phyloP scores from a whole-genome alignment of 1,140 invertebrate species.

The Penaeus indicus region DNA sequence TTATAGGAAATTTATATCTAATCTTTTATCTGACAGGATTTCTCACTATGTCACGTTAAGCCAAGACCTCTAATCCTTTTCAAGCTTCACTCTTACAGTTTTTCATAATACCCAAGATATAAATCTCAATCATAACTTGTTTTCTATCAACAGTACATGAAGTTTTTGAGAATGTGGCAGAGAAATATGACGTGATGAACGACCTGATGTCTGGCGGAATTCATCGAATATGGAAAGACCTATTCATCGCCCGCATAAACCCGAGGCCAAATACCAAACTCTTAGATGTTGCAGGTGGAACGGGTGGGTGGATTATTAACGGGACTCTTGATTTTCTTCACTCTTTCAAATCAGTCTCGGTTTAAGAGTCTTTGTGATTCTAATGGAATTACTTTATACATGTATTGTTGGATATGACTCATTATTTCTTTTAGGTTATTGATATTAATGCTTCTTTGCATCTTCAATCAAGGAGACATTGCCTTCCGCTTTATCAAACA shows the following conservation, averaged over 20 bases:
- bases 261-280: slow-evolving; percentile 84
- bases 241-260: slow-evolving; percentile 85
- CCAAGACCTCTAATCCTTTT: background rate
- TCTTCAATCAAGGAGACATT: slow-evolving; percentile 79
- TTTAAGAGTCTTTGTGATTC: no score
- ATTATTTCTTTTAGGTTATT: background rate
- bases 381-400: background rate
- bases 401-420: slow-evolving; percentile 13
- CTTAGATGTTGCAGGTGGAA: slow-evolving; percentile 97
- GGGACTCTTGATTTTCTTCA: no score
- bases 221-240: slow-evolving; percentile 97
- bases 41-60: no score
- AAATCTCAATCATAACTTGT: slow-evolving; percentile 31
- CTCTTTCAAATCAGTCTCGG: no score
- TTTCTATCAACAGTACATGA: slow-evolving; percentile 81
- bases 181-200: slow-evolving; percentile 98
- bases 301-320: slow-evolving; percentile 72
- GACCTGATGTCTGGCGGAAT: slow-evolving; percentile 96
- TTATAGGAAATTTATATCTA: background rate
- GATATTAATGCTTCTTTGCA: slow-evolving; percentile 15
- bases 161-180: slow-evolving; percentile 95
- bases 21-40: background rate
- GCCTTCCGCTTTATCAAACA: slow-evolving; percentile 88
- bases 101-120: slow-evolving; percentile 23
- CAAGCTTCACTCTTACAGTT: background rate